Evolutionary conservation across 2,797 vertebrate species (phyloP).

Genomic region (Bryconaethiops microstoma): DNA sequence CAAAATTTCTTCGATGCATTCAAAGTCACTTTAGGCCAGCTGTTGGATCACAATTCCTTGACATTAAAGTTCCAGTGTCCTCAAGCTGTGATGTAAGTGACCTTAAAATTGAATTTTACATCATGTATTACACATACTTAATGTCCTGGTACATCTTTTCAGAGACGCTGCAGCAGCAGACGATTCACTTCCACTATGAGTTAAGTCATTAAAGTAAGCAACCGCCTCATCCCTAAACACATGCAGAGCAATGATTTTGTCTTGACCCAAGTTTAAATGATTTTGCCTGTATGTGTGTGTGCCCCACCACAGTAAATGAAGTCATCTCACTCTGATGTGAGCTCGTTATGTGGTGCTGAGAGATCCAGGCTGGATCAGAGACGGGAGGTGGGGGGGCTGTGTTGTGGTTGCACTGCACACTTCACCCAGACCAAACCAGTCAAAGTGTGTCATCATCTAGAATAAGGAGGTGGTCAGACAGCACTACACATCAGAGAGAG

Average conservation of each 20-base stretch:
- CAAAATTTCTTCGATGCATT: no score
- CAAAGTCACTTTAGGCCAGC: no score
- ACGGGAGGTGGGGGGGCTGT: conserved; percentile 14
- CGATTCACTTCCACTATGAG: neutral
- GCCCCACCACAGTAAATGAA: conserved; percentile 5
- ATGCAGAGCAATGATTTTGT: conserved; percentile 16
- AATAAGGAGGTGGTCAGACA: conserved; percentile 17
- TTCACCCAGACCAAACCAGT: conserved; percentile 31
- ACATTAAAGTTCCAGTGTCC: no score
- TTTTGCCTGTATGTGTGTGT: neutral
- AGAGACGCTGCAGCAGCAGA: neutral
- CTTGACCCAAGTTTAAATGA: neutral
- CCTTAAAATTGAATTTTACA: no score
- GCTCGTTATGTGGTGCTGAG: conserved; percentile 26
- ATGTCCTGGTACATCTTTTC: neutral
- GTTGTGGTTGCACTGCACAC: conserved; percentile 17
- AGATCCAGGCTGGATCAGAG: conserved; percentile 18
- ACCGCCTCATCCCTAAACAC: neutral
- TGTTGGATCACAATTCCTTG: no score
- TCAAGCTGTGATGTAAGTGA: no score
- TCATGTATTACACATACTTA: no score
- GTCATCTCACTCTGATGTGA: neutral
- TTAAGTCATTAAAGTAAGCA: neutral
- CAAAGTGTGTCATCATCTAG: conserved; percentile 24
- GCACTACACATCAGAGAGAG: neutral